Evolutionary conservation across 1,140 invertebrate genomes (phyloP), one percentile per base, ranked within the genome.

Genomic region (Araneus ventricosus): DNA sequence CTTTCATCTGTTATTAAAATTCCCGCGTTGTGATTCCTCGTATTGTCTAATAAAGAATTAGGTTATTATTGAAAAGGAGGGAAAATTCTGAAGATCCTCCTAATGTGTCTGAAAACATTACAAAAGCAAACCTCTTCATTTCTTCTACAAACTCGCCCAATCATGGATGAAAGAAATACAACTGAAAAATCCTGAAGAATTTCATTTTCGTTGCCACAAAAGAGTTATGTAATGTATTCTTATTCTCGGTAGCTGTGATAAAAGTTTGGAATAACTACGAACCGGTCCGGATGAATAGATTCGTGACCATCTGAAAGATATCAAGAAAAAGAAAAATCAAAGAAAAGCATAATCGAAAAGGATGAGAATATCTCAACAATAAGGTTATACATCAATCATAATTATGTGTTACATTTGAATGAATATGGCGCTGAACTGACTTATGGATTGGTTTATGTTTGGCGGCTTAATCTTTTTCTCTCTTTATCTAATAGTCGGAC

Each of bases 321-420:
- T 67, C 63, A 67, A 27, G 63, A n/a, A 27, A 61, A 10, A 17
- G 22, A 67, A 67, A 27, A 67, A 6, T 67, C 14, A 67, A 67
- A n/a, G 63, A 67, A 67, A 30, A 2, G 27, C 63, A 67, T 67
- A 67, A 67, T 67, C 63, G 63, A 67, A 52, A 52, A 52, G 45
- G 45, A 67, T 67, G 63, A 67, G 63, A 27, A 67, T 67, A 27
- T 27, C n/a, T 67, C 27, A 67, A 67, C 63, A 67, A 67, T 67
- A 30, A 67, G 27, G 27, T n/a, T 67, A 67, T 67, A 67, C 63
- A 67, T 67, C 63, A 67, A 67, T 67, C 63, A 67, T 67, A 67
- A 67, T 67, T 67, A 67, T 27, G 27, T 67, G 63, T 27, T 67
- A 27, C 63, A n/a, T 67, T 67, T 67, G 63, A 67, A 67, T 30